Evolutionary conservation across 30 jellyfish, hydroid and myxozoan species (phyloP).

Genomic region (Mastigias papua): DNA sequence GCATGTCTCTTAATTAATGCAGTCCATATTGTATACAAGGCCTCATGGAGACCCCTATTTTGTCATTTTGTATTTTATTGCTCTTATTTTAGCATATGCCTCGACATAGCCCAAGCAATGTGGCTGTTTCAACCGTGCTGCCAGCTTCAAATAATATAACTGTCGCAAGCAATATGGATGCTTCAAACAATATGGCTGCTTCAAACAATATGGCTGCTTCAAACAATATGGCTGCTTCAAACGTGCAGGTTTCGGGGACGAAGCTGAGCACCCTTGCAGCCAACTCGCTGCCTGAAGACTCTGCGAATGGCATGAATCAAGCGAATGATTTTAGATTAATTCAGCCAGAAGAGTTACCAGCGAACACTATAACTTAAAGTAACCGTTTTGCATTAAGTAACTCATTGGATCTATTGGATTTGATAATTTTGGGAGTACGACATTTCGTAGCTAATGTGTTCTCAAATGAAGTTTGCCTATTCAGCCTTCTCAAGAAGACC

Average conservation of each 20-base stretch:
- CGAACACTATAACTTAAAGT: neutral
- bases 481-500: too few relatives aligned
- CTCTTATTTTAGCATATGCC: neutral
- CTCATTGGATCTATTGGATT: too few relatives aligned
- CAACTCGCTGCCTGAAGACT: neutral
- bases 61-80: neutral
- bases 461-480: too few relatives aligned
- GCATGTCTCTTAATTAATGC: too few relatives aligned
- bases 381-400: neutral
- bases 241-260: neutral
- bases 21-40: too few relatives aligned
- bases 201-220: neutral
- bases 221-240: neutral
- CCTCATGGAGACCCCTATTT: too few relatives aligned
- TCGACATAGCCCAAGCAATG: neutral
- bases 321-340: neutral
- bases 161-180: neutral
- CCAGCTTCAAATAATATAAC: neutral
- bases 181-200: conserved; percentile 4
- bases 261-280: neutral
- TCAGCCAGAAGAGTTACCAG: conserved; percentile 16
- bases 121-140: neutral
- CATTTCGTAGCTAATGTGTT: too few relatives aligned
- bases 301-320: neutral
- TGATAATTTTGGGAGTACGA: too few relatives aligned